A percentile compares a stretch with the other conserved stretches of the same genome.
These are phyloP conservation scores for Premnoplex brunnescens DNA, from an alignment of 2,797 vertebrate genomes.

Conservation along the genomic window DNA sequence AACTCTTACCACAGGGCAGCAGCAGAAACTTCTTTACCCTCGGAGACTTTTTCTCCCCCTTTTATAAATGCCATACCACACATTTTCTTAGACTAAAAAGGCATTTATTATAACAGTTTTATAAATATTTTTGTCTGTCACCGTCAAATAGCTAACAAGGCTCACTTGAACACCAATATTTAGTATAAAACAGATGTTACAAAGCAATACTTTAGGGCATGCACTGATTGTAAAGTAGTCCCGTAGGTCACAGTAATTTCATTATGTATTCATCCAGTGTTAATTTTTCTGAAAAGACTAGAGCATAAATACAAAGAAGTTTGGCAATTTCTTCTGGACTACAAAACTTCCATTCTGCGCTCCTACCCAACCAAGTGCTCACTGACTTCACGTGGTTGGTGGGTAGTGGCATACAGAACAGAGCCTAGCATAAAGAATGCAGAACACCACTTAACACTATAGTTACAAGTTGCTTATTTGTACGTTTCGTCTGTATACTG, in stretches of 20 bases:
- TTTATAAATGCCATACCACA: conserved; percentile 55
- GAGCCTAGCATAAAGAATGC: neutral
- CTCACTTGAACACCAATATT: conserved; percentile 64
- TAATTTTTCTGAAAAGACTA: conserved; percentile 10
- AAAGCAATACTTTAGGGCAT: conserved; percentile 69
- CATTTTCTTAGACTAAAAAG: conserved; percentile 68
- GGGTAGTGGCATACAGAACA: neutral
- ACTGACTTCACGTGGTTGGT: neutral
- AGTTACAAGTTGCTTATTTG: neutral
- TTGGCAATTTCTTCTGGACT: neutral
- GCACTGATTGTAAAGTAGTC: conserved; percentile 64
- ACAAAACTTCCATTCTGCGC: neutral
- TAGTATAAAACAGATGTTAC: conserved; percentile 75
- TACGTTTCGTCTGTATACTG: neutral
- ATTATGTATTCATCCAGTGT: neutral
- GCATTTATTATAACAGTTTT: conserved; percentile 68
- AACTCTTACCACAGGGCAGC: neutral
- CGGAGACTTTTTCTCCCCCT: neutral
- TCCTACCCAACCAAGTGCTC: neutral
- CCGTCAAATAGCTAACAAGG: conserved; percentile 59
- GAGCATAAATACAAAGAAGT: neutral
- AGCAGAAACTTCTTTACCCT: neutral
- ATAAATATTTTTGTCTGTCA: conserved; percentile 68
- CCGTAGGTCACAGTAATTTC: neutral
- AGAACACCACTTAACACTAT: neutral